phyloP scores from a whole-genome alignment of 2,113 vertebrate species.

The Pseudorectes ferrugineus region DNA sequence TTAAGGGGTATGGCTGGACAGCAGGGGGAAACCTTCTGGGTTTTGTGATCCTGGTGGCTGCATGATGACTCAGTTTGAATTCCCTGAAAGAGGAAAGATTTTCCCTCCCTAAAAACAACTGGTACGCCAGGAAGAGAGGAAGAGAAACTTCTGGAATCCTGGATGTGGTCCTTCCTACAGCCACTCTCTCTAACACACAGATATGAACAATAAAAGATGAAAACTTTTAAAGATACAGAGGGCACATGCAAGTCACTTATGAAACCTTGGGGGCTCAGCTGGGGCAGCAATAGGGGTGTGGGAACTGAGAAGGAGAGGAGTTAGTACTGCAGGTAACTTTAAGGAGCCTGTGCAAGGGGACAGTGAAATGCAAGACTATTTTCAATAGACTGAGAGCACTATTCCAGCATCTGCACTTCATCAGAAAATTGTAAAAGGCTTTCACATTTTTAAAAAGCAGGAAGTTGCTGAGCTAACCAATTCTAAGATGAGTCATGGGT shows the following conservation, averaged over 20 bases:
- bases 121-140: neutral
- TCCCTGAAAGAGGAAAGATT: neutral
- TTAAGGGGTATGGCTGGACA: neutral
- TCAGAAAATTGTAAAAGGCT: neutral
- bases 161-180: neutral
- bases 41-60: neutral
- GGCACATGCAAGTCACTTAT: neutral
- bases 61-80: neutral
- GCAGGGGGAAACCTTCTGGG: neutral
- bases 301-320: neutral
- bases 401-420: neutral
- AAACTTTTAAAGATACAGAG: neutral
- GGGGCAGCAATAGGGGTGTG: accelerated
- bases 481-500: neutral
- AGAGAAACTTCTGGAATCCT: neutral
- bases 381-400: neutral
- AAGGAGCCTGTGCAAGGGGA: neutral
- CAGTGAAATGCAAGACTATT: neutral
- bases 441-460: neutral
- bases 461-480: neutral
- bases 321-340: neutral
- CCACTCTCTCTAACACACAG: neutral
- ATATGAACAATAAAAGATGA: neutral
- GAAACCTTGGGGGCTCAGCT: neutral
- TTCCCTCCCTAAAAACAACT: neutral